phyloP scores from a whole-genome alignment of 2,797 vertebrate genomes.

The Alauda arvensis region DNA sequence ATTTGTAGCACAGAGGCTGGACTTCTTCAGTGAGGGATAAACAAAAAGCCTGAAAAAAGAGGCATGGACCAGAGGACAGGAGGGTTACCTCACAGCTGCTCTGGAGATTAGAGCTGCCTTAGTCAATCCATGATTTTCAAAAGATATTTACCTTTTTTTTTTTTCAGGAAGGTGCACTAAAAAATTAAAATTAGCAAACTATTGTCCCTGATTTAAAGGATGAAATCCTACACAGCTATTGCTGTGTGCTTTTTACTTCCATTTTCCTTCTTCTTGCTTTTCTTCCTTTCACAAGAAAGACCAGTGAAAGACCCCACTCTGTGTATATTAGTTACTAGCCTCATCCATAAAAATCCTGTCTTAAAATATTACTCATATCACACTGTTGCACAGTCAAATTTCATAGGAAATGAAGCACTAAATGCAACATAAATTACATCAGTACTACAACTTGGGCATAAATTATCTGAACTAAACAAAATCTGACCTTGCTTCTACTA shows the following conservation, averaged over 20 bases:
- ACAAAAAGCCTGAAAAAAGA: background rate
- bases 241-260: background rate
- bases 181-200: background rate
- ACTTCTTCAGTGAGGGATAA: background rate
- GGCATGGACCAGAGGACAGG: background rate
- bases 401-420: conserved; percentile 60
- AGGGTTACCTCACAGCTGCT: background rate
- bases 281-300: background rate
- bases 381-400: conserved; percentile 61
- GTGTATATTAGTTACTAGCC: background rate
- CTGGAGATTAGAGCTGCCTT: background rate
- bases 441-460: conserved; percentile 48
- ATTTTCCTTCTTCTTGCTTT: background rate
- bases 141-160: background rate
- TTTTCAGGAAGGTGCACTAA: background rate
- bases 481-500: conserved; percentile 63
- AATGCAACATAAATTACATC: conserved; percentile 57
- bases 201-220: background rate
- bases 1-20: conserved; percentile 45
- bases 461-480: conserved; percentile 72
- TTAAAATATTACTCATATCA: conserved; percentile 63
- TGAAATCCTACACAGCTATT: background rate
- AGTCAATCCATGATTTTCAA: background rate
- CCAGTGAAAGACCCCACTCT: background rate
- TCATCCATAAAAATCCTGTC: conserved; percentile 17